Evolutionary conservation across 2,797 vertebrate species (phyloP).

Genomic region (Acipenser ruthenus): DNA sequence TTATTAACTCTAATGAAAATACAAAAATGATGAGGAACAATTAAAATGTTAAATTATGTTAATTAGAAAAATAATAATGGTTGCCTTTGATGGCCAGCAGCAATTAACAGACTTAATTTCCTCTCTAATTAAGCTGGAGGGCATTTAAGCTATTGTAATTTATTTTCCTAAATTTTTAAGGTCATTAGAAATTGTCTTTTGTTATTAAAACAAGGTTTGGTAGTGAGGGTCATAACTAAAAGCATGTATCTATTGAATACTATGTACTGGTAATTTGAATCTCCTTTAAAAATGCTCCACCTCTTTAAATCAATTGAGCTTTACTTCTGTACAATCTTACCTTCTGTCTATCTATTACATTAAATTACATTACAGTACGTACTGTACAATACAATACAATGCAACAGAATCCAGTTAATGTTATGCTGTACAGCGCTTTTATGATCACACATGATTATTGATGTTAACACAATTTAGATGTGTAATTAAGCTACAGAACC

Average conservation of each 20-base stretch:
- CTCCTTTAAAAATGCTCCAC: no score
- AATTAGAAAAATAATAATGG: slow-evolving; percentile 87
- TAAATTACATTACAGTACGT: no score
- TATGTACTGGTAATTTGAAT: not conserved
- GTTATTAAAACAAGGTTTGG: slow-evolving; percentile 71
- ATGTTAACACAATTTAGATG: no score
- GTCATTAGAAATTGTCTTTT: slow-evolving; percentile 79
- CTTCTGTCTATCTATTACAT: no score
- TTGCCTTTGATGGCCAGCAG: slow-evolving; percentile 88
- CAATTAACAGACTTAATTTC: slow-evolving; percentile 96
- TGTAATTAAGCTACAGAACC: no score
- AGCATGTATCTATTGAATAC: slow-evolving; percentile 34
- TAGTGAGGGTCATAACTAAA: slow-evolving; percentile 29
- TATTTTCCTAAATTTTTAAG: slow-evolving; percentile 72
- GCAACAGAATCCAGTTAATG: no score
- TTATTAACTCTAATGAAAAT: not conserved
- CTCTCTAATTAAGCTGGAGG: slow-evolving; percentile 90
- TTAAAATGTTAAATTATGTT: slow-evolving; percentile 97
- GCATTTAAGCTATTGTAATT: slow-evolving; percentile 80
- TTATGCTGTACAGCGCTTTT: no score
- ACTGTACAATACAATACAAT: no score
- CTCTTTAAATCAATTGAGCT: no score
- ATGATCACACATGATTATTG: no score
- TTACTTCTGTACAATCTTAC: no score
- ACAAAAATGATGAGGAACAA: slow-evolving; percentile 54